These are phyloP conservation scores for Zingel zingel DNA, from an alignment of 2,113 vertebrate species.

Conservation along the genomic window DNA sequence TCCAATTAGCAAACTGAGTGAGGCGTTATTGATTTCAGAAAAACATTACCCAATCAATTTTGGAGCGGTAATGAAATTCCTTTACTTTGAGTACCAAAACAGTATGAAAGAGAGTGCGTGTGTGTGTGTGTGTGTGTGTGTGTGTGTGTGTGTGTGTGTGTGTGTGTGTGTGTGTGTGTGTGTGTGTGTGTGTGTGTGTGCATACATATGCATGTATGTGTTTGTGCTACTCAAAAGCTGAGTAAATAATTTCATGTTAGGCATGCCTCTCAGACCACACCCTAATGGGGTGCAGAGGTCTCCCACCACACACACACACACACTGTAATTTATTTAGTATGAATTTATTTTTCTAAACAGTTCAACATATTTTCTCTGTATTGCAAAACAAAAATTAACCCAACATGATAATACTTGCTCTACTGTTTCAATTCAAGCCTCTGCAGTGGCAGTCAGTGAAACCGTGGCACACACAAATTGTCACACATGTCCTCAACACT, in stretches of 20 bases:
- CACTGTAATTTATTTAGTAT: slow-evolving; percentile 9
- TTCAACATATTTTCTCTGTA: neutral
- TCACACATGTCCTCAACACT: slow-evolving; percentile 64
- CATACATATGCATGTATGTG: neutral
- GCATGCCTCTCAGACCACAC: slow-evolving; percentile 50
- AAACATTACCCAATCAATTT: slow-evolving; percentile 78
- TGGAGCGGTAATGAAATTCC: slow-evolving; percentile 75
- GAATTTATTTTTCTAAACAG: slow-evolving; percentile 6
- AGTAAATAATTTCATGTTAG: slow-evolving; percentile 58
- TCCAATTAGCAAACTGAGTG: slow-evolving; percentile 78
- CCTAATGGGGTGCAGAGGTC: slow-evolving; percentile 40
- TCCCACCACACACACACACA: neutral
- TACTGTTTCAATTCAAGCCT: neutral
- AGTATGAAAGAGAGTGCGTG: neutral
- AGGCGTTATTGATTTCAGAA: slow-evolving; percentile 80
- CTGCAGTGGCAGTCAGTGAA: slow-evolving; percentile 22
- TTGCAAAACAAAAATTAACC: slow-evolving; percentile 30
- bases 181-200: neutral
- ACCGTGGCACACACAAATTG: slow-evolving; percentile 50
- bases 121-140: neutral
- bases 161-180: neutral
- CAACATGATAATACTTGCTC: neutral
- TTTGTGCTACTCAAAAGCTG: slow-evolving; percentile 41
- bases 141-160: neutral
- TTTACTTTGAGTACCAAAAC: slow-evolving; percentile 66